Evolutionary conservation across 2,888 invertebrate genomes (phyloP).

Genomic region (Nemoura dubitans): DNA sequence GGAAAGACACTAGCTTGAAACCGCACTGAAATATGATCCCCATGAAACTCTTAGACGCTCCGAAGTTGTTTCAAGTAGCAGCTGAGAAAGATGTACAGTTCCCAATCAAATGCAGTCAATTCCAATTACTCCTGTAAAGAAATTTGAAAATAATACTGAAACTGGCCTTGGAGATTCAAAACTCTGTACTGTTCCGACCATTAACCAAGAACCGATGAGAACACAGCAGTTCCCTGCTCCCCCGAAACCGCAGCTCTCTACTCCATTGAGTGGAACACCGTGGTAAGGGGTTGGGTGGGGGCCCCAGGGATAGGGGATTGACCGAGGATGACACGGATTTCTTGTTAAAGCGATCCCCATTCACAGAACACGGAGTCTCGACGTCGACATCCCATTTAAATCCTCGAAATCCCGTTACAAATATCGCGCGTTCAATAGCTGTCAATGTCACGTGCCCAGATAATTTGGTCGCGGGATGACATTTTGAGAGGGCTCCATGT

Average conservation of each 20-base stretch:
- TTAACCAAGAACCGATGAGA: too few species aligned
- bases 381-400: neutral
- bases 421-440: neutral
- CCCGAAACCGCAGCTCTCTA: neutral
- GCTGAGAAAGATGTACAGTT: too few species aligned
- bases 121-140: too few species aligned
- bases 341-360: conserved; percentile 31
- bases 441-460: neutral
- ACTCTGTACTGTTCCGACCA: too few species aligned
- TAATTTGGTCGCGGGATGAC: neutral
- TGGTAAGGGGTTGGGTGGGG: neutral
- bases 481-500: neutral
- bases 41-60: too few species aligned
- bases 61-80: too few species aligned
- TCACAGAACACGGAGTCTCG: conserved; percentile 7
- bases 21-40: too few species aligned
- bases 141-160: too few species aligned
- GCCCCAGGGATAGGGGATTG: conserved; percentile 48
- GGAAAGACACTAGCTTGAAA: too few species aligned
- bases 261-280: neutral
- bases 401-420: neutral
- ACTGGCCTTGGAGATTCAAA: too few species aligned
- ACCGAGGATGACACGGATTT: conserved; percentile 51
- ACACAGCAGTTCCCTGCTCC: neutral
- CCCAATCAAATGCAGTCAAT: too few species aligned